phyloP scores from a whole-genome alignment of 2,797 vertebrate genomes.

The Margarornis squamiger region DNA sequence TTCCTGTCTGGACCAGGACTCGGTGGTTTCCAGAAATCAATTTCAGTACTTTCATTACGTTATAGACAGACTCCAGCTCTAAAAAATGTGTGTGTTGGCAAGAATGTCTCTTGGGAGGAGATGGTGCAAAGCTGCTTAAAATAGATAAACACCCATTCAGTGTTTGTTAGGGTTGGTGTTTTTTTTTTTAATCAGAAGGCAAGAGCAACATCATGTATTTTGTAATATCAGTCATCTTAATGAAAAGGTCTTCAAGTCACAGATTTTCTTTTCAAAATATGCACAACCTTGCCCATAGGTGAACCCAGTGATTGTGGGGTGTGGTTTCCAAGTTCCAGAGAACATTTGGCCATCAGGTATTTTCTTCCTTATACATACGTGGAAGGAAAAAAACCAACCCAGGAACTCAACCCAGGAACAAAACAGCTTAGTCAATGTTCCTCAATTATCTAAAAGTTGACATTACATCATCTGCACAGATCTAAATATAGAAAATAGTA shows the following conservation, averaged over 20 bases:
- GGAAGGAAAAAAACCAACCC: accelerated
- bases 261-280: neutral
- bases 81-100: neutral
- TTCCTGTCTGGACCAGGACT: neutral
- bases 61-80: neutral
- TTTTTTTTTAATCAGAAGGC: neutral
- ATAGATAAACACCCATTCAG: neutral
- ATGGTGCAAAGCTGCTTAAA: neutral
- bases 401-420: neutral
- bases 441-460: constrained; percentile 10
- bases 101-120: neutral
- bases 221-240: neutral
- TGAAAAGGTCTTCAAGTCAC: neutral
- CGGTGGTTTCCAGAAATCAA: neutral
- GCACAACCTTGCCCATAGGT: neutral
- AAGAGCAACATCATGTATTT: neutral
- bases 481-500: constrained; percentile 51
- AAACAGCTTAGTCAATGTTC: neutral
- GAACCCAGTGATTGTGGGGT: neutral
- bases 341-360: neutral
- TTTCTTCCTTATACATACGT: neutral
- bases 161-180: neutral
- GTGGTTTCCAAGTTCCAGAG: neutral
- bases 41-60: neutral
- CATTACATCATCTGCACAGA: constrained; percentile 32